Evolutionary conservation across 2,888 invertebrate genomes (phyloP), one percentile per base, ranked within the genome.

Genomic region (Eristalis tenax): DNA sequence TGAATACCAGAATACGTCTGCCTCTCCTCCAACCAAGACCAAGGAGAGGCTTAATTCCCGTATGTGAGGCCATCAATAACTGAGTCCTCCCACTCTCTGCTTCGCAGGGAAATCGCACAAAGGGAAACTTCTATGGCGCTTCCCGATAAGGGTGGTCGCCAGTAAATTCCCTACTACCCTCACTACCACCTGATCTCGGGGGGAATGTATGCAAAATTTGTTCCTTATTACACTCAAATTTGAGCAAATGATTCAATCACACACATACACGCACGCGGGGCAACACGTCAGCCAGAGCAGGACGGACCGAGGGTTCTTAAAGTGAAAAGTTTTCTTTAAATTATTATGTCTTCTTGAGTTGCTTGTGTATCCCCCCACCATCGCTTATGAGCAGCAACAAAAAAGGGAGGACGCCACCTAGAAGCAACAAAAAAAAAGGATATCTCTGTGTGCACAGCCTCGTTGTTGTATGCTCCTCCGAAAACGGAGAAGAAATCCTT

Each of bases 211-310:
- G 76, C 75, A 87, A 87, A 83, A 50, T 18, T 18, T 79, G 65
- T 80, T 80, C 87, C 73, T 87, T 87, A 87, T 87, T 83, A 87
- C 83, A 76, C 76, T 64, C 65, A 87, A 87, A 83, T 87, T 87
- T 80, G 79, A 83, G 83, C 87, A 87, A 87, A 87, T 87, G 87
- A 83, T 83, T 87, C 87, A 87, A 87, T 83, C 87, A 83, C 50
- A 50, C 8, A 50, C n/a, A 50, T 8, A 8, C 78, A 87, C 74
- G 63, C 75, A 71, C 70, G 61, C 22, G 5, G 32, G 32, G 65
- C 50, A 50, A 6, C 3, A 18, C 50, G 56, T 32, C 28, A 71
- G 18, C 63, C 23, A 23, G 57, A 22, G 57, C 38, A 28, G 40
- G 56, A 38, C 28, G 15, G 8, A 35, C 23, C n/a, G 18, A 73